A percentile compares a stretch with the other conserved stretches of the same genome.
phyloP scores from a whole-genome alignment of 2,888 invertebrate genomes.

The Lymantria dispar region DNA sequence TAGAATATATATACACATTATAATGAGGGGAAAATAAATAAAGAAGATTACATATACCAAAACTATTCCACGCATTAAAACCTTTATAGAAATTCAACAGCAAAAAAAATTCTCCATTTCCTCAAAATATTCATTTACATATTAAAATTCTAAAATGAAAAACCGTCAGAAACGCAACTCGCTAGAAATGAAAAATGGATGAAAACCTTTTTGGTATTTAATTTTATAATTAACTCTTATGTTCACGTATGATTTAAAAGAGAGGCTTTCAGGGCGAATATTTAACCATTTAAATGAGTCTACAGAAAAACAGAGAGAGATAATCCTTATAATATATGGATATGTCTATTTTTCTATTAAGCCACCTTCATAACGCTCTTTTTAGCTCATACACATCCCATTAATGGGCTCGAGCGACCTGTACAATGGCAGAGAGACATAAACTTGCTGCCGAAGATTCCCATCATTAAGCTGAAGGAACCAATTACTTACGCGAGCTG shows the following conservation, averaged over 20 bases:
- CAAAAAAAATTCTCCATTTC: conserved; percentile 25
- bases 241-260: conserved; percentile 23
- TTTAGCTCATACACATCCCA: background rate
- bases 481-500: too few relatives aligned
- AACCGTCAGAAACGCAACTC: conserved; percentile 24
- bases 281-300: too few relatives aligned
- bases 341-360: too few relatives aligned
- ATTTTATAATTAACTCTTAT: conserved; percentile 42
- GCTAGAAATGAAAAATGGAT: conserved; percentile 16
- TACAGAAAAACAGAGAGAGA: too few relatives aligned
- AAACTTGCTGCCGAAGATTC: too few relatives aligned
- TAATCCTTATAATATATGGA: too few relatives aligned
- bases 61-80: conserved; percentile 11
- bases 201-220: conserved; percentile 34
- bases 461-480: too few relatives aligned
- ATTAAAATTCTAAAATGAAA: conserved; percentile 40
- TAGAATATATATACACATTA: too few relatives aligned
- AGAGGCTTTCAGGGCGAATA: background rate
- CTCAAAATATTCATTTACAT: conserved; percentile 32
- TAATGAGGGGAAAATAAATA: too few relatives aligned
- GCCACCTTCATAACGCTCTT: too few relatives aligned
- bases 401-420: background rate
- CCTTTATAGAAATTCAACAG: conserved; percentile 22
- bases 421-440: background rate
- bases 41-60: conserved; percentile 5